A percentile compares a stretch with the other conserved stretches of the same genome.
Evolutionary conservation across 2,797 vertebrate genomes (phyloP).

Genomic region (Notolabrus celidotus): DNA sequence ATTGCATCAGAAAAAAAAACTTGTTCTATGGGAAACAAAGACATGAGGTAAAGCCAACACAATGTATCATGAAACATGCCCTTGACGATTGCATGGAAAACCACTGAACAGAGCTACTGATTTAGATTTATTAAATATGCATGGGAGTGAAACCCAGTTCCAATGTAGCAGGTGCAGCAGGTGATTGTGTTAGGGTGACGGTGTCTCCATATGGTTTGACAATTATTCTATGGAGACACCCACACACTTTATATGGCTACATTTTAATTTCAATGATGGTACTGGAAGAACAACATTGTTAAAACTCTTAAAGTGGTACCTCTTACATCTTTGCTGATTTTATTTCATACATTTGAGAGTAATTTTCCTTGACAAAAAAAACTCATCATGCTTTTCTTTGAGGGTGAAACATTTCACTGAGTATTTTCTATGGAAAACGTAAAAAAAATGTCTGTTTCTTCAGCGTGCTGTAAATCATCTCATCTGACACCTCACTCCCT

Average conservation of each 20-base stretch:
- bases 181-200: neutral
- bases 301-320: no score
- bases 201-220: constrained; percentile 1
- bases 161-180: neutral
- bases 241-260: neutral
- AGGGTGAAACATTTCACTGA: no score
- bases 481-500: no score
- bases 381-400: no score
- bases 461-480: no score
- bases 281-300: no score
- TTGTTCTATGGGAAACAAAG: neutral
- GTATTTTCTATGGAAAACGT: no score
- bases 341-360: no score
- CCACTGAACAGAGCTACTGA: neutral
- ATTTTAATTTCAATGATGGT: no score
- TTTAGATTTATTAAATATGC: neutral
- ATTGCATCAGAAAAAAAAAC: constrained; percentile 33
- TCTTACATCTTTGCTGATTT: no score
- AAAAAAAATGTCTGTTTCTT: no score
- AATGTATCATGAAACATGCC: constrained; percentile 2
- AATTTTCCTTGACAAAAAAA: no score
- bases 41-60: neutral
- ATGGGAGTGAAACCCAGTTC: neutral
- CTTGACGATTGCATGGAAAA: neutral
- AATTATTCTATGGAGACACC: constrained; percentile 15